phyloP scores from a whole-genome alignment of 2,797 vertebrate genomes.

The Xenops minutus region DNA sequence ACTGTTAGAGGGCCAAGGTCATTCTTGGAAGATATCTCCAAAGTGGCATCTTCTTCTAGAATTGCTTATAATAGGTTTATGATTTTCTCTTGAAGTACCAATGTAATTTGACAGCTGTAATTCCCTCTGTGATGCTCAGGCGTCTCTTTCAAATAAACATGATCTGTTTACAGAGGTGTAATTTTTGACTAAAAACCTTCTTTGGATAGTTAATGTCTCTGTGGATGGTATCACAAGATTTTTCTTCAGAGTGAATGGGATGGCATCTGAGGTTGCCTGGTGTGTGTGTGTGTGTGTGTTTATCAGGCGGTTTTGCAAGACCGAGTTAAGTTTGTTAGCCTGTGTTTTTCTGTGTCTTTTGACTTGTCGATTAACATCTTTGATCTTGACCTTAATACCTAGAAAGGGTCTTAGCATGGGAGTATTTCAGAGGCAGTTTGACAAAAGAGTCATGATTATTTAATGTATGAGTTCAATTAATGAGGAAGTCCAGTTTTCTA shows the following conservation, averaged over 20 bases:
- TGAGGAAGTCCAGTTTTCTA: background rate
- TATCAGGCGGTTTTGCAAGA: background rate
- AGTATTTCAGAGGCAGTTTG: background rate
- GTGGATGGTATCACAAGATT: background rate
- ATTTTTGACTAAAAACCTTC: background rate
- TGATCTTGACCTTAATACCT: background rate
- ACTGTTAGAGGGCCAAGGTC: background rate
- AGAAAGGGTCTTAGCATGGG: background rate
- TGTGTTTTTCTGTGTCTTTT: background rate
- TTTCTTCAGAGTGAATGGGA: background rate
- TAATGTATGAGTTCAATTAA: conserved; percentile 19
- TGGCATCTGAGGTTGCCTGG: background rate
- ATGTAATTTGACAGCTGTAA: background rate
- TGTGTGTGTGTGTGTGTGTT: background rate
- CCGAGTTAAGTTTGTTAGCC: background rate
- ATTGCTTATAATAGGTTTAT: background rate
- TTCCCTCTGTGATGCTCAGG: background rate
- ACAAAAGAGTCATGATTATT: background rate
- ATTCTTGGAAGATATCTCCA: background rate
- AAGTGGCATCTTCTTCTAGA: background rate
- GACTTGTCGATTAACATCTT: background rate
- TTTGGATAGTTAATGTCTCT: background rate
- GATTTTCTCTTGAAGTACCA: background rate
- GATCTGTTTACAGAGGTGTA: background rate
- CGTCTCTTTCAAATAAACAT: background rate